phyloP scores from a whole-genome alignment of 2,888 invertebrate species.

The Leptopilina myrica region DNA sequence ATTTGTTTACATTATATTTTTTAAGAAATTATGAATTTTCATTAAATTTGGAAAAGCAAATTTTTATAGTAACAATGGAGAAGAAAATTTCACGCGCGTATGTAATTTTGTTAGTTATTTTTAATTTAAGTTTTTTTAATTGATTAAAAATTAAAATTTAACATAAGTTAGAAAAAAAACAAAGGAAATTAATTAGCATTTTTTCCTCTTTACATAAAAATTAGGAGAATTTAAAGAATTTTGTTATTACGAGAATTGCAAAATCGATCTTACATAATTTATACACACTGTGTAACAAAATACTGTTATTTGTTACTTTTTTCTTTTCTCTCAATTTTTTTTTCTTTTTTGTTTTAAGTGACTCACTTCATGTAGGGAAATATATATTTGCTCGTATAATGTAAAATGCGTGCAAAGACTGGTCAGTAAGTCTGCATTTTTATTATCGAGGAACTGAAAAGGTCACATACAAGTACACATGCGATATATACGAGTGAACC shows the following conservation, averaged over 20 bases:
- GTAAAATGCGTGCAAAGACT: slow-evolving; percentile 37
- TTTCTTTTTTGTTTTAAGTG: no score
- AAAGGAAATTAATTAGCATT: slow-evolving; percentile 2
- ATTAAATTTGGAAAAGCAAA: no score
- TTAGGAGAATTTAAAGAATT: slow-evolving; percentile 7
- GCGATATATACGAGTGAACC: background rate
- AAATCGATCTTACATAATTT: slow-evolving; percentile 29
- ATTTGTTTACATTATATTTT: no score
- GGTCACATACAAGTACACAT: slow-evolving; percentile 36
- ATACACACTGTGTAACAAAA: background rate
- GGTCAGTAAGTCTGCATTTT: slow-evolving; percentile 38
- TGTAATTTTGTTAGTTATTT: no score
- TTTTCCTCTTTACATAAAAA: background rate
- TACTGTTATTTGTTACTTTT: background rate
- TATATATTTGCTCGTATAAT: slow-evolving; percentile 35
- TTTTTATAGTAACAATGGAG: no score
- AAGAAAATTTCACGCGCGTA: no score
- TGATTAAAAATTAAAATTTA: no score
- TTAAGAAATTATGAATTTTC: no score
- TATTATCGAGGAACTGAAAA: slow-evolving; percentile 33
- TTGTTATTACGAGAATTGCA: background rate
- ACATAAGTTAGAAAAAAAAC: no score
- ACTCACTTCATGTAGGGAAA: no score
- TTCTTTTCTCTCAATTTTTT: no score
- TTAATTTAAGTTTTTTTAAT: no score